Base-by-base conservation (phyloP, 1,140 invertebrate species). In the Conus ventricosus region DNA sequence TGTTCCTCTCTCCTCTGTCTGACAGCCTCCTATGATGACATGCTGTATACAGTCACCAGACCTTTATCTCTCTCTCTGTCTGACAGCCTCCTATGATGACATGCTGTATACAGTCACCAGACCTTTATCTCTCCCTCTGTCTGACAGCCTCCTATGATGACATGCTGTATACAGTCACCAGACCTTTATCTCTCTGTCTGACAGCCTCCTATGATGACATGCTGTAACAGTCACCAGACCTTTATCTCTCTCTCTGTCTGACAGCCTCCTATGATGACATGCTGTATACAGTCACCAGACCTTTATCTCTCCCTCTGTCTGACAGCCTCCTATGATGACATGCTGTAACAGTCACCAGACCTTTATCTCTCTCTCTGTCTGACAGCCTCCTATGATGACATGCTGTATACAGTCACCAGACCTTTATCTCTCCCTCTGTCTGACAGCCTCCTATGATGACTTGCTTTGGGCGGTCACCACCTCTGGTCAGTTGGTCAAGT, bases 231-330 rank as follows among this genome's bases (percentile, higher is more conserved):
- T 63, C 71, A 23, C 81, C 60, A 17, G 54, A 57, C 5, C 0
- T 82, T 15, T 23, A n/a, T 25, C 20, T 85, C n/a, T 17, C 17
- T 5, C 17, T 63, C 54, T 20, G 75, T n/a, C 81, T 91, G 88
- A 60, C 90, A 95, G 94, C 92, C 0, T 93, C 92, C 20, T 82
- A 91, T 51, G 82, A 80, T 86, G 93, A 95, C 90, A 90, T 92
- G 23, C 90, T 95, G 54, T 95, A 3, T 39, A 3, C 39, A 39
- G 39, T 39, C 0, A 39, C 39, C 39, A 39, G 39, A 39, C 39
- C 39, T 39, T 39, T 39, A 39, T 39, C 39, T 39, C 39, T 39
- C 39, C 39, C 39, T 39, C 39, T 39, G 39, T 20, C 11, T 15
- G 20, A 63, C 60, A 15, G 60, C 60, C 60, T 20, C 11, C 60